These are phyloP conservation scores for Axea sp. DNA, from an alignment of 2,888 invertebrate species.

Conservation along the genomic window DNA sequence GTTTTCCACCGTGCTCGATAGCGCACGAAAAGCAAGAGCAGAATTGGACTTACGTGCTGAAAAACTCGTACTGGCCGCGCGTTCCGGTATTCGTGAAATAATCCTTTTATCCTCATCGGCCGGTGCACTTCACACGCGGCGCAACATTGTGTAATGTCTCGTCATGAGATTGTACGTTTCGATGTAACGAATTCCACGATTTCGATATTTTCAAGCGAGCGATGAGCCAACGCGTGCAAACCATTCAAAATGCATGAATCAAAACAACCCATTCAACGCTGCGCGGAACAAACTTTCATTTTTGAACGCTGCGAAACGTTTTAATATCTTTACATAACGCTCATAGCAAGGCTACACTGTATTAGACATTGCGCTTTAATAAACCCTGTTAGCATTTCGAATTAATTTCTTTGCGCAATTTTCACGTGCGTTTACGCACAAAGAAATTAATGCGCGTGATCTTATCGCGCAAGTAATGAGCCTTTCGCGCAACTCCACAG, in stretches of 20 bases:
- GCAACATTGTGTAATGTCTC: slow-evolving; percentile 32
- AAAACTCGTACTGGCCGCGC: slow-evolving; percentile 10
- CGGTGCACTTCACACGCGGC: slow-evolving; percentile 44
- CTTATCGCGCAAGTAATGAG: too few species aligned
- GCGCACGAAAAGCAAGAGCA: slow-evolving; percentile 13
- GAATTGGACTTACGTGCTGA: slow-evolving; percentile 39
- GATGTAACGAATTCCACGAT: slow-evolving; percentile 16
- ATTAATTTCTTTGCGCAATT: too few species aligned
- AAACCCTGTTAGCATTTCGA: too few species aligned
- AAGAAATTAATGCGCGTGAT: too few species aligned
- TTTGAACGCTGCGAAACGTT: too few species aligned
- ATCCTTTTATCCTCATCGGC: slow-evolving; percentile 49
- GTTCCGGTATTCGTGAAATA: slow-evolving; percentile 39
- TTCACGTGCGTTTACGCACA: too few species aligned
- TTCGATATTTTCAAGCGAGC: slow-evolving; percentile 21
- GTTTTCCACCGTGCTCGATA: neutral
- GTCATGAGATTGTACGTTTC: slow-evolving; percentile 21
- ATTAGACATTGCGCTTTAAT: too few species aligned
- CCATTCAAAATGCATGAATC: too few species aligned
- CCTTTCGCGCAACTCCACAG: neutral
- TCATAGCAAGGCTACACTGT: too few species aligned
- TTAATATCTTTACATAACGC: too few species aligned
- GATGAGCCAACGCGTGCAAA: slow-evolving; percentile 22
- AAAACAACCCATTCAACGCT: too few species aligned
- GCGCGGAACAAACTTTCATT: too few species aligned